These are phyloP conservation scores for Lerema accius DNA, from an alignment of 1,140 invertebrate genomes.

Conservation along the genomic window DNA sequence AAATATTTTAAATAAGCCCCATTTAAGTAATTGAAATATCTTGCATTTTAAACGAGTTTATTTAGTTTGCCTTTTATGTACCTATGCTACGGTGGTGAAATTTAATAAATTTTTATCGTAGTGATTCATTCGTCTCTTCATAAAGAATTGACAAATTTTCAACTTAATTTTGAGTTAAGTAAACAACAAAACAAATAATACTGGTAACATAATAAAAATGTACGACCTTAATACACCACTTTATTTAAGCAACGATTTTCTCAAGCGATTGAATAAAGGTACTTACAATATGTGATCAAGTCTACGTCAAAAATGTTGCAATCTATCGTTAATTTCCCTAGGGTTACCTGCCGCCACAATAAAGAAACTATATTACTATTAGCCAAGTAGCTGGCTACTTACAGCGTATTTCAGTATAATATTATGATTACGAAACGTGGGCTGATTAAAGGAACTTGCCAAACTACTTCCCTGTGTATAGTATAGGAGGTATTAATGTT, in stretches of 20 bases:
- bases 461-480: not conserved
- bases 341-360: slow-evolving; percentile 71
- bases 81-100: too few species aligned
- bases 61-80: too few species aligned
- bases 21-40: too few species aligned
- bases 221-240: not conserved
- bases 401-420: slow-evolving; percentile 42
- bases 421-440: slow-evolving; percentile 18
- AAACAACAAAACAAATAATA: too few species aligned
- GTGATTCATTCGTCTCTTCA: too few species aligned
- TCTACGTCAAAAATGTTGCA: slow-evolving; percentile 67
- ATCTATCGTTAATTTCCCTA: slow-evolving; percentile 74
- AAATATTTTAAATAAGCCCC: too few species aligned
- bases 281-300: slow-evolving; percentile 67
- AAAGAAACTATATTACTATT: slow-evolving; percentile 76
- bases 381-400: slow-evolving; percentile 49
- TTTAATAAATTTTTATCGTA: too few species aligned
- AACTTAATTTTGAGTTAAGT: too few species aligned
- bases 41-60: too few species aligned
- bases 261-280: slow-evolving; percentile 43
- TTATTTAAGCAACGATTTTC: not conserved
- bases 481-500: too few species aligned
- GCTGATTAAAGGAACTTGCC: not conserved
- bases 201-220: not conserved
- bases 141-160: too few species aligned